Conservation (phyloP, 2,888 invertebrate genomes). For the Callimorpha dominula region DNA sequence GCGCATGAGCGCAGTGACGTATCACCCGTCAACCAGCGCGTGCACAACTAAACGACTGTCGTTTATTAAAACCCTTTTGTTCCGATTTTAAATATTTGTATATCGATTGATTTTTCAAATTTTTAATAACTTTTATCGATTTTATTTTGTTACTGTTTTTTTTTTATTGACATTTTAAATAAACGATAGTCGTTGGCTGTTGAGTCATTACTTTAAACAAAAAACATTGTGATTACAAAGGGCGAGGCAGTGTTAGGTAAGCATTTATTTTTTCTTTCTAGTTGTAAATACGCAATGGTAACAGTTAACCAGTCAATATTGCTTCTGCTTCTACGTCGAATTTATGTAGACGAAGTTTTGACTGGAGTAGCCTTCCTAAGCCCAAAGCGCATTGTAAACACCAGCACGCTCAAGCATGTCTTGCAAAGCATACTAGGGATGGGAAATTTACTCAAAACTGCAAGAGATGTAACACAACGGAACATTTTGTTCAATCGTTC, state of each 20-base stretch:
- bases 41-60: conserved; percentile 43
- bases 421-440: too few relatives aligned
- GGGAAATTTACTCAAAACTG: too few relatives aligned
- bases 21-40: conserved; percentile 44
- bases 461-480: too few relatives aligned
- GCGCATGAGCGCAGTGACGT: conserved; percentile 49
- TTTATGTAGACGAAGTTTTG: too few relatives aligned
- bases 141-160: neutral
- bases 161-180: conserved; percentile 7
- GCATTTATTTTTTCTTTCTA: conserved; percentile 2
- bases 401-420: too few relatives aligned
- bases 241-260: conserved; percentile 13
- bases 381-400: too few relatives aligned
- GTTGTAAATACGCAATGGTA: neutral
- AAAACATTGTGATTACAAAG: conserved; percentile 6
- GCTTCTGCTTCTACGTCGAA: neutral
- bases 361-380: too few relatives aligned
- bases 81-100: conserved; percentile 27
- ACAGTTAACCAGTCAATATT: neutral
- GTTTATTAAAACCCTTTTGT: conserved; percentile 25
- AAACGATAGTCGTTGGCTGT: conserved; percentile 7
- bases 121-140: conserved; percentile 11
- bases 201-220: conserved; percentile 15
- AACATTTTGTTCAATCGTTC: too few relatives aligned
- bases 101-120: neutral